A percentile compares a stretch with the other conserved stretches of the same genome.
Conservation (phyloP, 1,140 invertebrate genomes). For the Cherax quadricarinatus region DNA sequence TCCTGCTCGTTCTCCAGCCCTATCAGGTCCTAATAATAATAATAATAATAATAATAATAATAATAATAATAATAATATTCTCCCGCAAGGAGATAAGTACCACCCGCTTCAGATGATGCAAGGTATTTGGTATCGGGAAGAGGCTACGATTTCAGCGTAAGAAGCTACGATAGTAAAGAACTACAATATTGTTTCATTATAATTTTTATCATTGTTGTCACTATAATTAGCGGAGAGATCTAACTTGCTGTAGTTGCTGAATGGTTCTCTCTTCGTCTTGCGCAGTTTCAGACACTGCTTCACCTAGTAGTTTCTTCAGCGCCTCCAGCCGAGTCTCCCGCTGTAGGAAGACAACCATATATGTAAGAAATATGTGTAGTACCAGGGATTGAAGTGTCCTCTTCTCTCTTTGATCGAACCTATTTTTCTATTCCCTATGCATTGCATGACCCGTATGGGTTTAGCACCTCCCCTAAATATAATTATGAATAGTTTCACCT, state of each 20-base stretch:
- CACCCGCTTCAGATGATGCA: too few species aligned
- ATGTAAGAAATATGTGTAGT: too few species aligned
- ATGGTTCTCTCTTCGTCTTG: conserved; percentile 46
- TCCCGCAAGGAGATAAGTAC: too few species aligned
- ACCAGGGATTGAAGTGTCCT: too few species aligned
- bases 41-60: not conserved
- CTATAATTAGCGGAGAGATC: not conserved
- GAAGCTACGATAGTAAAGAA: too few species aligned
- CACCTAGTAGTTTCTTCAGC: conserved; percentile 45
- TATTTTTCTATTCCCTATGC: too few species aligned
- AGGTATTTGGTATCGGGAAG: too few species aligned
- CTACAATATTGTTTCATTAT: not conserved
- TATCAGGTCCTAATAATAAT: conserved; percentile 59
- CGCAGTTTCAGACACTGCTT: conserved; percentile 38
- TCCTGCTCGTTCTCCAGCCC: conserved; percentile 71
- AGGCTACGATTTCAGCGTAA: too few species aligned
- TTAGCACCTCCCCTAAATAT: too few species aligned
- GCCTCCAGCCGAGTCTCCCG: conserved; percentile 29
- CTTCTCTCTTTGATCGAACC: too few species aligned
- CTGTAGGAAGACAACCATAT: not conserved
- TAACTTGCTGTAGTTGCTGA: conserved; percentile 48
- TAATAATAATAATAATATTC: not conserved
- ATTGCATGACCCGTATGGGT: too few species aligned
- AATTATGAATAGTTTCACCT: too few species aligned
- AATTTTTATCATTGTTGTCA: not conserved